Conservation (phyloP, 2,113 vertebrate genomes). For the Oryzias javanicus region DNA sequence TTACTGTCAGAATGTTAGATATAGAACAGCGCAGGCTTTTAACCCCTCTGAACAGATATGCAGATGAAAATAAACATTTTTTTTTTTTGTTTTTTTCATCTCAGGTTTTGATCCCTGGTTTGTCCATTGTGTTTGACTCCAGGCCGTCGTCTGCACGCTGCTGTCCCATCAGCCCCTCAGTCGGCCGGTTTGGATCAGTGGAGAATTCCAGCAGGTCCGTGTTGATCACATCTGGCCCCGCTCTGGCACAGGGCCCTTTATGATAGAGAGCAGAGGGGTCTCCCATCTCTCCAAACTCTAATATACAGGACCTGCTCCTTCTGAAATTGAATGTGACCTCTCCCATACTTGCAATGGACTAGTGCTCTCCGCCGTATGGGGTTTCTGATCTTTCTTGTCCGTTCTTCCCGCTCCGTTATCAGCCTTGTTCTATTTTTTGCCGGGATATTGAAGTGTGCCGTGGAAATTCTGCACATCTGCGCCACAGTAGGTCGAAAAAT, state of each 20-base stretch:
- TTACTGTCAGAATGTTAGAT: no score
- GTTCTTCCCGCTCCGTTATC: conserved; percentile 58
- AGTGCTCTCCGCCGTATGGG: conserved; percentile 66
- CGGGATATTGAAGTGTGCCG: conserved; percentile 66
- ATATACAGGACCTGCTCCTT: conserved; percentile 73
- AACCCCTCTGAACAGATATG: no score
- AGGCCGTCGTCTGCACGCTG: conserved; percentile 34
- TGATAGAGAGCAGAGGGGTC: conserved; percentile 70
- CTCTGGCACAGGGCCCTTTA: conserved; percentile 53
- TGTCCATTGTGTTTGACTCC: conserved; percentile 31
- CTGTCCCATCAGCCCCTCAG: conserved; percentile 50
- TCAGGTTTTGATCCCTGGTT: conserved; percentile 37
- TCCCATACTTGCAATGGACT: conserved; percentile 74
- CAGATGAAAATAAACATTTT: no score
- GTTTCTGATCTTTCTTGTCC: conserved; percentile 57
- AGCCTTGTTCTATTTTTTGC: conserved; percentile 59
- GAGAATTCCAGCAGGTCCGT: conserved; percentile 66
- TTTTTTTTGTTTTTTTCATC: conserved; percentile 1
- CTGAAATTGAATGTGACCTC: conserved; percentile 76
- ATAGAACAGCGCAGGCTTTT: no score
- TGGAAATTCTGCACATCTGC: conserved; percentile 29
- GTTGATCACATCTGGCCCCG: conserved; percentile 73
- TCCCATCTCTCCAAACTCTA: conserved; percentile 68
- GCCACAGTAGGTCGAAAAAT: background rate
- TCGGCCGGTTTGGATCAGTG: conserved; percentile 54